These are phyloP conservation scores for Diorhabda elongata DNA, from an alignment of 1,140 invertebrate species.

Conservation along the genomic window DNA sequence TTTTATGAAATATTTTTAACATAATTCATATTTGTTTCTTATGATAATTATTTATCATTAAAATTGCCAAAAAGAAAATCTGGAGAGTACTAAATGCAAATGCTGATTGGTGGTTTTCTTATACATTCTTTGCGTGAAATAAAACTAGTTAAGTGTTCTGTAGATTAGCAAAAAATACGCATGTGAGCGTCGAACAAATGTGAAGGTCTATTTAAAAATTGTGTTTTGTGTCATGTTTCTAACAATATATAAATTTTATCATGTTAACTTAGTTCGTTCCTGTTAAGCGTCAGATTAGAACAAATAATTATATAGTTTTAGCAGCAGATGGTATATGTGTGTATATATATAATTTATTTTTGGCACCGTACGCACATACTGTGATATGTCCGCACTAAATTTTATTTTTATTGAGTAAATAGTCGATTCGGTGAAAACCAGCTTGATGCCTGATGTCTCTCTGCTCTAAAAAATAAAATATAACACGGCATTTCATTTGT, in stretches of 20 bases:
- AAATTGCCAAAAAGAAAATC: no score
- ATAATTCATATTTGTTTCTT: no score
- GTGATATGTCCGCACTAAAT: neutral
- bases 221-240: neutral
- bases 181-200: no score
- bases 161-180: no score
- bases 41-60: no score
- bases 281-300: neutral
- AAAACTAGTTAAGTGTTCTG: no score
- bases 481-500: neutral
- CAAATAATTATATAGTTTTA: slow-evolving; percentile 3
- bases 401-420: slow-evolving; percentile 3
- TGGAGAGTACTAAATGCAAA: no score
- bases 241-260: no score
- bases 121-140: no score
- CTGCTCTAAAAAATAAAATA: neutral
- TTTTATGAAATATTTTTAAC: no score
- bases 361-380: neutral
- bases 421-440: slow-evolving; percentile 1
- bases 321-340: neutral
- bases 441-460: slow-evolving; percentile 1
- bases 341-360: slow-evolving; percentile 3
- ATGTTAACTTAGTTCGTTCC: neutral
- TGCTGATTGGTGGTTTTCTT: no score
- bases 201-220: neutral